Percentiles rank a stretch among this genome's conserved stretches.
Evolutionary conservation across 2,888 invertebrate species (phyloP).

Genomic region (Antitype chi): DNA sequence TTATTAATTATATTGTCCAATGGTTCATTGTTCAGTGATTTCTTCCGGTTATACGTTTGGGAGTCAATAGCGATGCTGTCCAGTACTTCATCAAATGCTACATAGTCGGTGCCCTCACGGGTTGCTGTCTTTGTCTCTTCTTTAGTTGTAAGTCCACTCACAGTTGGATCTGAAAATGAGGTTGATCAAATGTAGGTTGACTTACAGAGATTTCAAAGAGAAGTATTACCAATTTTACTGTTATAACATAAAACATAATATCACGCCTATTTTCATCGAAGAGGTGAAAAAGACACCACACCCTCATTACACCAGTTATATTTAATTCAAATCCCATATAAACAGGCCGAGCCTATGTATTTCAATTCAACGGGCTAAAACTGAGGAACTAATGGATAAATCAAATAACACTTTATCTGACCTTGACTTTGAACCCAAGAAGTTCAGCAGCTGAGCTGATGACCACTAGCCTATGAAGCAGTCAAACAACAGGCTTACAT

Average conservation of each 20-base stretch:
- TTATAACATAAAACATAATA: background rate
- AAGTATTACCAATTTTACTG: background rate
- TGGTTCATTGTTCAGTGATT: slow-evolving; percentile 56
- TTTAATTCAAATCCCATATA: background rate
- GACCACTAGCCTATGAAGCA: too few relatives aligned
- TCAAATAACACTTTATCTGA: background rate
- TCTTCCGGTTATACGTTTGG: slow-evolving; percentile 65
- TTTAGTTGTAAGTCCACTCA: background rate
- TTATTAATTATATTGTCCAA: slow-evolving; percentile 47
- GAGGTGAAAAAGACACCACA: background rate
- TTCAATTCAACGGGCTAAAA: background rate
- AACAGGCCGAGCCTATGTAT: background rate
- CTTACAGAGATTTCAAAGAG: background rate
- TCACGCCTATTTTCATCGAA: background rate
- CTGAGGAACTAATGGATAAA: background rate
- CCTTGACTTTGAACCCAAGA: background rate
- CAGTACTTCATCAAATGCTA: slow-evolving; percentile 77
- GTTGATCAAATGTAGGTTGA: background rate
- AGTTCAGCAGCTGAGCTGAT: background rate
- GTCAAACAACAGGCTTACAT: too few relatives aligned
- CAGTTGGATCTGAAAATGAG: slow-evolving; percentile 1
- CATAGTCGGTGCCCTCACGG: slow-evolving; percentile 63
- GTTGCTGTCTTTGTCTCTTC: slow-evolving; percentile 6
- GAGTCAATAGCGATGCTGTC: slow-evolving; percentile 69
- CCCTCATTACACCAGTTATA: background rate